A percentile compares a stretch with the other conserved stretches of the same genome.
phyloP scores from a whole-genome alignment of 2,888 invertebrate species.

The Chymomyza fuscimana region DNA sequence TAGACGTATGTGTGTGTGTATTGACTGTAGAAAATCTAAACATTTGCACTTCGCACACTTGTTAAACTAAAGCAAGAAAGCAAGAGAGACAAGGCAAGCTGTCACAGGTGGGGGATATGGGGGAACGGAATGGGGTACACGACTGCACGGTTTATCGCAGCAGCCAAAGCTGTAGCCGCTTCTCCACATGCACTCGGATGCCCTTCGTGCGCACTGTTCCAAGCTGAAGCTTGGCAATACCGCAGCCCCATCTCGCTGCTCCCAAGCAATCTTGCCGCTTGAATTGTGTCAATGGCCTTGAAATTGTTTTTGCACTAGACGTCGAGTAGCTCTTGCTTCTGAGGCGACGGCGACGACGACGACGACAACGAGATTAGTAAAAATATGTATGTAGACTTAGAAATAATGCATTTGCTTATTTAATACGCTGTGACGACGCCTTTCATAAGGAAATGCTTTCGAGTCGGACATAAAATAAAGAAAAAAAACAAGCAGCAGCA shows the following conservation, averaged over 20 bases:
- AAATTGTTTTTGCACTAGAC: slow-evolving; percentile 70
- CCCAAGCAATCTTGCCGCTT: slow-evolving; percentile 35
- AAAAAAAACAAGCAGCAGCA: no score
- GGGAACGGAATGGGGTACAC: slow-evolving; percentile 7
- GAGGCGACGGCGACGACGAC: background rate
- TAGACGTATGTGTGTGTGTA: slow-evolving; percentile 7
- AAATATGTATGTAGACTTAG: background rate
- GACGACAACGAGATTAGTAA: slow-evolving; percentile 48
- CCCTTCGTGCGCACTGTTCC: slow-evolving; percentile 44
- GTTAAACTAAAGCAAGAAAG: slow-evolving; percentile 45
- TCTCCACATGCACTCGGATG: slow-evolving; percentile 56
- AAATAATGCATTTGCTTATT: slow-evolving; percentile 42
- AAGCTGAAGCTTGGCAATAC: background rate
- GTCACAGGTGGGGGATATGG: background rate
- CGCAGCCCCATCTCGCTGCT: slow-evolving; percentile 8
- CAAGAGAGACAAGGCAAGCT: slow-evolving; percentile 2
- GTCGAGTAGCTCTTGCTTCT: slow-evolving; percentile 30
- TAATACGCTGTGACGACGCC: background rate
- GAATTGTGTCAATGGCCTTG: slow-evolving; percentile 73
- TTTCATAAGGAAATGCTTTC: slow-evolving; percentile 56
- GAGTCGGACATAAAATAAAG: background rate
- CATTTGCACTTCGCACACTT: slow-evolving; percentile 67
- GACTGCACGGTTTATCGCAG: slow-evolving; percentile 67
- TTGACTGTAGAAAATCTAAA: slow-evolving; percentile 57
- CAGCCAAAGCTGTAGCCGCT: slow-evolving; percentile 37